Evolutionary conservation across 1,140 invertebrate genomes (phyloP).

Genomic region (Lucilia sericata): DNA sequence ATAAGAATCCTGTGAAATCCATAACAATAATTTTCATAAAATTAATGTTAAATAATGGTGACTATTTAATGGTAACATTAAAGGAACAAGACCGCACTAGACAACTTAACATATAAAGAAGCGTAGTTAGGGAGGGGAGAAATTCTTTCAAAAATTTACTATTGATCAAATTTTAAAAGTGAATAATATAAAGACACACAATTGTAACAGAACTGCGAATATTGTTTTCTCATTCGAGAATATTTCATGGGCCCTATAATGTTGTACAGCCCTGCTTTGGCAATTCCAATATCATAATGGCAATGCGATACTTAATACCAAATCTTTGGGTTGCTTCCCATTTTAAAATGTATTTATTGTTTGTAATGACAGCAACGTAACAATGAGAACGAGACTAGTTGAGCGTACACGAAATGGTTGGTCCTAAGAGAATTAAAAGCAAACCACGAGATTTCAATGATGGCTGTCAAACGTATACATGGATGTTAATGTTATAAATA

Average conservation of each 20-base stretch:
- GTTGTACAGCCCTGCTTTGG: too few species aligned
- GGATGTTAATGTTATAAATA: neutral
- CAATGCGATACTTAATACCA: neutral
- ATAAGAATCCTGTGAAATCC: neutral
- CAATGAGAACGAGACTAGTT: neutral
- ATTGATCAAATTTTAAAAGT: too few species aligned
- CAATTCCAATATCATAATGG: neutral
- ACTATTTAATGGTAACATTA: neutral
- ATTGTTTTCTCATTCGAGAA: too few species aligned
- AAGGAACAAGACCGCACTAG: neutral
- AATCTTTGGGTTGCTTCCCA: neutral
- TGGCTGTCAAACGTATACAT: neutral
- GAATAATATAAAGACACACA: too few species aligned
- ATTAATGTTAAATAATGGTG: neutral
- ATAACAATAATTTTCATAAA: neutral
- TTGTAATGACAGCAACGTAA: neutral
- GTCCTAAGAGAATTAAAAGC: neutral
- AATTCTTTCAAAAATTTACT: too few species aligned
- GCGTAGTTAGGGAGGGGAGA: too few species aligned
- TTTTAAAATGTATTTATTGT: conserved; percentile 4
- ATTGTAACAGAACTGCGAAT: too few species aligned
- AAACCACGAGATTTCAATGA: neutral
- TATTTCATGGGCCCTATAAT: too few species aligned
- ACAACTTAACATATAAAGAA: neutral
- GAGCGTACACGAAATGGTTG: neutral